Conservation (phyloP, 2,113 vertebrate species). For the Vombatus ursinus region DNA sequence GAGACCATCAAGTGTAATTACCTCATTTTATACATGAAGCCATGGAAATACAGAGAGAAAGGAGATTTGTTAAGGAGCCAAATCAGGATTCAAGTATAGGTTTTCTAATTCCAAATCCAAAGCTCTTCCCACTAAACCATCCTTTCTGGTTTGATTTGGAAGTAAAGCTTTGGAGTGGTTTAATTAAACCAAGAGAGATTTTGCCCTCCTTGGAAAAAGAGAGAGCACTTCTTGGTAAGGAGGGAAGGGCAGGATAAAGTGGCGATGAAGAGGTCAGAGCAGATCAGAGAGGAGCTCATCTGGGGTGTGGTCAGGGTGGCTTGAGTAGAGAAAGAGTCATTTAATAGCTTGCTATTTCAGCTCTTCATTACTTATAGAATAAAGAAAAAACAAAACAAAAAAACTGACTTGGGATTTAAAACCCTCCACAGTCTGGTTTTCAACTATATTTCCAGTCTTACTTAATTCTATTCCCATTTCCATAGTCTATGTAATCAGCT, state of each 20-base stretch:
- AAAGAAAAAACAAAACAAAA: neutral
- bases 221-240: neutral
- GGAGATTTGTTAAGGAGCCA: neutral
- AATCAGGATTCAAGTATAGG: neutral
- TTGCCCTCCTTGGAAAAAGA: neutral
- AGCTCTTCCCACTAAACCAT: neutral
- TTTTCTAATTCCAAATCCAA: neutral
- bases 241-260: neutral
- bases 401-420: neutral
- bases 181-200: neutral
- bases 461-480: neutral
- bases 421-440: neutral
- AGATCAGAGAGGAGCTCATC: neutral
- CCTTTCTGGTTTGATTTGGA: neutral
- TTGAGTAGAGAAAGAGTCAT: neutral
- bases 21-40: neutral
- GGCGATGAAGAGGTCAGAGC: neutral
- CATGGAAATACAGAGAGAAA: neutral
- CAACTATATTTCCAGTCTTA: neutral
- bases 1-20: neutral
- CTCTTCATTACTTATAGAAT: neutral
- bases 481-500: neutral
- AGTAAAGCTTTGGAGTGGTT: neutral
- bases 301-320: neutral
- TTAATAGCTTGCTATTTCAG: neutral